These are phyloP conservation scores for Anastatus disparis DNA, from an alignment of 1,140 invertebrate species.

Conservation along the genomic window DNA sequence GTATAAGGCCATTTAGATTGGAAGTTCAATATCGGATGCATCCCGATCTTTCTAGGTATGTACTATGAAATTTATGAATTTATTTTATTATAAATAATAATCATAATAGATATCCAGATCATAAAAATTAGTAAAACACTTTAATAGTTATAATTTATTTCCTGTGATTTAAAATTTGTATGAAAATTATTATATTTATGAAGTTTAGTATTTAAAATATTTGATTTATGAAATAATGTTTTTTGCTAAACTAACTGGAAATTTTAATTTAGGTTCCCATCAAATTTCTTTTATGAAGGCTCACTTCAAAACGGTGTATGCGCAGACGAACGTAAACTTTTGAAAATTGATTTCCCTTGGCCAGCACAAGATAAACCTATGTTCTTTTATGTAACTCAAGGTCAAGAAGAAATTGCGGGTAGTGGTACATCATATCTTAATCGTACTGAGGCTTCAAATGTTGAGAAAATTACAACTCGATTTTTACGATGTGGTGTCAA, in stretches of 20 bases:
- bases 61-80: neutral
- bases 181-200: too few species aligned
- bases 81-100: too few species aligned
- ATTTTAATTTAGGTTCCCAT: slow-evolving; percentile 83
- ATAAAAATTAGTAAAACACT: too few species aligned
- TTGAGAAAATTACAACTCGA: slow-evolving; percentile 95
- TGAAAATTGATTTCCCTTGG: slow-evolving; percentile 98
- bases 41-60: slow-evolving; percentile 83
- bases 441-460: slow-evolving; percentile 97
- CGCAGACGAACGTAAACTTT: slow-evolving; percentile 89
- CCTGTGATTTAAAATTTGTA: too few species aligned
- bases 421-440: slow-evolving; percentile 99
- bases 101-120: too few species aligned
- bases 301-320: slow-evolving; percentile 98
- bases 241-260: neutral
- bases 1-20: slow-evolving; percentile 92
- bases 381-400: slow-evolving; percentile 98
- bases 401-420: slow-evolving; percentile 98
- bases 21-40: slow-evolving; percentile 99
- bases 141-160: too few species aligned
- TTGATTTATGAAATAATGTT: neutral
- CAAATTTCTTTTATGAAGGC: slow-evolving; percentile 99
- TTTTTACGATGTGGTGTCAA: slow-evolving; percentile 95
- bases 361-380: slow-evolving; percentile 95
- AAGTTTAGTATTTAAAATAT: too few species aligned